These are phyloP conservation scores for Setipinna tenuifilis DNA, from an alignment of 2,797 vertebrate species.

Conservation along the genomic window DNA sequence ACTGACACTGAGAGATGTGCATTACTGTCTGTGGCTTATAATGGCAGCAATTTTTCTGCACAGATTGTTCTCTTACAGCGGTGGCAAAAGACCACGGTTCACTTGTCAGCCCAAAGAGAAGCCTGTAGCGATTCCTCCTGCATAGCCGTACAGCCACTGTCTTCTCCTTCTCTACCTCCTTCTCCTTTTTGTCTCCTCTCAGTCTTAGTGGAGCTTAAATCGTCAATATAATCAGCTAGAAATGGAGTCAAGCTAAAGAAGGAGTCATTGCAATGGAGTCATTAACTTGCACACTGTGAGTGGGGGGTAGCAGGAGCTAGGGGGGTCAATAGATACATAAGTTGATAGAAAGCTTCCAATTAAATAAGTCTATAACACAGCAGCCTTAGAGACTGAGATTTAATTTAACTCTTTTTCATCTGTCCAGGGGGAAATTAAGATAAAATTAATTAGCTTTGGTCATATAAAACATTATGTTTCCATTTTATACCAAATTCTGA, in stretches of 20 bases:
- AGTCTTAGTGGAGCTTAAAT: conserved; percentile 19
- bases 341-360: conserved; percentile 54
- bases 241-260: background rate
- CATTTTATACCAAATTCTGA: conserved; percentile 35
- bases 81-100: conserved; percentile 39
- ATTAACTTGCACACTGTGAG: conserved; percentile 26
- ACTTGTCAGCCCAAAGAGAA: conserved; percentile 51
- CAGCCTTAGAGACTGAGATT: conserved; percentile 57
- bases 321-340: conserved; percentile 46
- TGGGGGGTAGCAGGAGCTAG: conserved; percentile 30
- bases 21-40: conserved; percentile 43
- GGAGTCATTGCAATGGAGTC: background rate
- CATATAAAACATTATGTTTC: conserved; percentile 55
- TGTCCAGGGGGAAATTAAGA: conserved; percentile 61
- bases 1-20: conserved; percentile 38
- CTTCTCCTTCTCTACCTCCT: background rate
- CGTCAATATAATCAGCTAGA: conserved; percentile 42
- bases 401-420: conserved; percentile 62
- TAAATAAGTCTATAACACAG: conserved; percentile 46
- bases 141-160: conserved; percentile 20
- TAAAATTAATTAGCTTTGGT: conserved; percentile 71
- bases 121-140: conserved; percentile 42
- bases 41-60: conserved; percentile 54
- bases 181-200: too few relatives aligned
- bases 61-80: conserved; percentile 47